These are phyloP conservation scores for Metopolophium dirhodum DNA, from an alignment of 1,140 invertebrate genomes.

Conservation along the genomic window DNA sequence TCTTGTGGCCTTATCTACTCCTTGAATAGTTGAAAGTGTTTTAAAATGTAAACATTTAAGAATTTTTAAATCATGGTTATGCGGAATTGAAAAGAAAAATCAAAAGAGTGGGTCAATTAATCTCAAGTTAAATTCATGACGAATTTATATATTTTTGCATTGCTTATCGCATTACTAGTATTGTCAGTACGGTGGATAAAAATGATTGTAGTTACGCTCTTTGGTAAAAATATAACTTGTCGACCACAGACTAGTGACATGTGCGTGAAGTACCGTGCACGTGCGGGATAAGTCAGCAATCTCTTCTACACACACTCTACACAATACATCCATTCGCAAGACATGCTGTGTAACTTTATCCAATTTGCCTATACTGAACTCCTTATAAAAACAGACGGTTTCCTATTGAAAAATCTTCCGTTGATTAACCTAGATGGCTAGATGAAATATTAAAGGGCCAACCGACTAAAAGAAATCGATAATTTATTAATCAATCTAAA, in stretches of 20 bases:
- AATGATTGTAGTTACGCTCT: background rate
- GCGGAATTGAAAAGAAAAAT: background rate
- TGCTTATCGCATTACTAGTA: background rate
- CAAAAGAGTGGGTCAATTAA: background rate
- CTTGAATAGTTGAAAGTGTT: background rate
- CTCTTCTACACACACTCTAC: background rate
- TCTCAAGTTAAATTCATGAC: background rate
- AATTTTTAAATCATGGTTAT: background rate
- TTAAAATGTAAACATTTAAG: background rate
- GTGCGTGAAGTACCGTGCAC: too few relatives aligned
- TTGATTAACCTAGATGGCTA: background rate
- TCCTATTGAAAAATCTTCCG: background rate
- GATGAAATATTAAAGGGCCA: background rate
- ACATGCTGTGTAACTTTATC: background rate
- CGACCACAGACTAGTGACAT: background rate
- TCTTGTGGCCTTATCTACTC: background rate
- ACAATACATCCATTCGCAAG: background rate
- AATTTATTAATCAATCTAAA: background rate
- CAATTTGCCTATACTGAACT: background rate
- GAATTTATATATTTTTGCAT: background rate
- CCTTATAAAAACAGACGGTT: background rate
- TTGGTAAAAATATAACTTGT: background rate
- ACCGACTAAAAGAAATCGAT: background rate
- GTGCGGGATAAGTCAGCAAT: background rate
- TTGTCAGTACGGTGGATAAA: background rate